Evolutionary conservation across 1,140 invertebrate genomes (phyloP).

Genomic region (Whitmania pigra): DNA sequence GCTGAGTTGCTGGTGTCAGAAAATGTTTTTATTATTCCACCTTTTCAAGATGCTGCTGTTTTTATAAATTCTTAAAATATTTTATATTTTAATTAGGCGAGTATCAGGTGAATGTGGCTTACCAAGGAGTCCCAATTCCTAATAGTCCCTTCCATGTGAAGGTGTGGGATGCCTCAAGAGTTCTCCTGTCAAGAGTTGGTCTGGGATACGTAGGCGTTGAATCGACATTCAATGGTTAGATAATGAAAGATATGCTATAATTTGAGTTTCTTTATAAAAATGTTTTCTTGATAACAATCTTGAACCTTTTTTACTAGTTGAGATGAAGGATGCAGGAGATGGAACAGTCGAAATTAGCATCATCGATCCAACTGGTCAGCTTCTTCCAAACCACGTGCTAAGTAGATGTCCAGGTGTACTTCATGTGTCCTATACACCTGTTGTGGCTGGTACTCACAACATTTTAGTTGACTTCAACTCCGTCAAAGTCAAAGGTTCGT

Average conservation of each 20-base stretch:
- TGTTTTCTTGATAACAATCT: too few species aligned
- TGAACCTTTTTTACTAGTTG: conserved; percentile 37
- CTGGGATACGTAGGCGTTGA: conserved; percentile 78
- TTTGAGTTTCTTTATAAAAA: too few species aligned
- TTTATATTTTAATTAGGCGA: conserved; percentile 49
- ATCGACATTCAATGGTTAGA: conserved; percentile 77
- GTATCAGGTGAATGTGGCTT: conserved; percentile 76
- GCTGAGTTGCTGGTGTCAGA: too few species aligned
- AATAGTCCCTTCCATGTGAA: conserved; percentile 88
- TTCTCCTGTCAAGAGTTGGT: conserved; percentile 76
- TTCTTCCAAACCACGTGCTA: conserved; percentile 93
- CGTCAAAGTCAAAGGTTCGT: conserved; percentile 72
- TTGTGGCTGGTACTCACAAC: conserved; percentile 79
- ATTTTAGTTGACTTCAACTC: conserved; percentile 96
- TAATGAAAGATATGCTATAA: too few species aligned
- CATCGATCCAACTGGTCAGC: conserved; percentile 84
- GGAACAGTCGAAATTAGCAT: conserved; percentile 96
- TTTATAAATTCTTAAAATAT: too few species aligned
- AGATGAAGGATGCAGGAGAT: conserved; percentile 56
- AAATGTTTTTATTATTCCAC: too few species aligned
- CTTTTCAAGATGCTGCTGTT: too few species aligned
- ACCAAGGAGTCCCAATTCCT: conserved; percentile 68
- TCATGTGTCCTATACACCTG: conserved; percentile 85
- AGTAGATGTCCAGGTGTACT: conserved; percentile 85
- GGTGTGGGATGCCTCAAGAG: conserved; percentile 81